phyloP scores from a whole-genome alignment of 2,888 invertebrate genomes.

The Drosophila ezoana region DNA sequence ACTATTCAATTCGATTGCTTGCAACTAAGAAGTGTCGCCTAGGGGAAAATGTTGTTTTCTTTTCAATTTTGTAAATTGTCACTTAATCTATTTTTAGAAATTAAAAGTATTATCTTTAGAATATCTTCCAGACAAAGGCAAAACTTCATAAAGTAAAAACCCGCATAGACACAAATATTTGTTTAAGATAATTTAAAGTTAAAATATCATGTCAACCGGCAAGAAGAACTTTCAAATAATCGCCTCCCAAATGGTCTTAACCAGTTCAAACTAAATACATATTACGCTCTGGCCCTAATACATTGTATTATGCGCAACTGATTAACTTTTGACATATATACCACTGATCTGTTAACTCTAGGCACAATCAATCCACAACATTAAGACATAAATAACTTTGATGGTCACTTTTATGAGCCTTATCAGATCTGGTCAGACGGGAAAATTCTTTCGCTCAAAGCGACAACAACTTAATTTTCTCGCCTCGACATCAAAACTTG shows the following conservation, averaged over 20 bases:
- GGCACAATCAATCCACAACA: conserved; percentile 50
- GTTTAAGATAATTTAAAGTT: not conserved
- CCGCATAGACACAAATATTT: not conserved
- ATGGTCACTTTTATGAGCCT: conserved; percentile 62
- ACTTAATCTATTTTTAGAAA: too few species aligned
- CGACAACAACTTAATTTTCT: conserved; percentile 77
- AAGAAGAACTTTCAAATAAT: conserved; percentile 3
- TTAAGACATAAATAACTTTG: conserved; percentile 70
- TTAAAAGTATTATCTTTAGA: too few species aligned
- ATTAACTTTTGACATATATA: conserved; percentile 53
- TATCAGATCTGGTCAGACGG: conserved; percentile 56
- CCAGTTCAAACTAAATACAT: conserved; percentile 17
- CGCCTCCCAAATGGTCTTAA: not conserved
- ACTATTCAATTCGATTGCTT: too few species aligned
- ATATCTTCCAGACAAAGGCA: too few species aligned
- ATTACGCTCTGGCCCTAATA: conserved; percentile 1
- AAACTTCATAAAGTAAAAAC: not conserved
- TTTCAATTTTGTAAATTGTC: too few species aligned
- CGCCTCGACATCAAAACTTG: conserved; percentile 68
- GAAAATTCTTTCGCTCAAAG: conserved; percentile 26
- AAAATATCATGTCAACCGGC: conserved; percentile 8
- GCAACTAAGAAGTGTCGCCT: too few species aligned
- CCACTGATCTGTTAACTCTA: conserved; percentile 65
- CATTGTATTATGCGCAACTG: conserved; percentile 35
- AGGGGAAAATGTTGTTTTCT: too few species aligned